Conservation (phyloP, 2,888 invertebrate genomes). For the Linnaemya vulpina region DNA sequence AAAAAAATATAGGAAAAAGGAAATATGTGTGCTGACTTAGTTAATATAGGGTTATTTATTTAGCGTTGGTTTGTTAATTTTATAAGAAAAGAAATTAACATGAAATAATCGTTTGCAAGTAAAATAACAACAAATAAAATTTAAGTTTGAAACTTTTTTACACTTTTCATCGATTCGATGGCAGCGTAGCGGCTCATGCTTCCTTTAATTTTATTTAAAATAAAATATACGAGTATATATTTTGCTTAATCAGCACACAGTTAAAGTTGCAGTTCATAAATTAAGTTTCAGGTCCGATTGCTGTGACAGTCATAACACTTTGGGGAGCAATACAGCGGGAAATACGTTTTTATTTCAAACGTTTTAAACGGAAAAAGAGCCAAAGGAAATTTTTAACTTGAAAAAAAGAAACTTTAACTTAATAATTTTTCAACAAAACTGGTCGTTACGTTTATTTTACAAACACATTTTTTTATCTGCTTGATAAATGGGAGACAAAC, state of each 20-base stretch:
- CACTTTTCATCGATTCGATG: conserved; percentile 2
- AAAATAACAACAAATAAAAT: neutral
- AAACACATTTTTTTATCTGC: conserved; percentile 23
- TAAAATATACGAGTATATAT: neutral
- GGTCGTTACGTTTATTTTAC: conserved; percentile 33
- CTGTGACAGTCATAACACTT: conserved; percentile 81
- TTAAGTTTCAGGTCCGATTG: conserved; percentile 81
- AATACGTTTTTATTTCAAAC: conserved; percentile 45
- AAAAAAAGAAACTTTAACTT: conserved; percentile 71
- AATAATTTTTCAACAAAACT: conserved; percentile 58
- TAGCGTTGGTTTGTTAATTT: neutral
- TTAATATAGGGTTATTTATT: neutral
- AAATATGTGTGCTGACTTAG: conserved; percentile 3
- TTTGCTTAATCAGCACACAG: conserved; percentile 32
- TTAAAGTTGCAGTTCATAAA: conserved; percentile 78
- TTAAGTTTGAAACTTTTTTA: neutral
- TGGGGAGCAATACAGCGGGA: conserved; percentile 80
- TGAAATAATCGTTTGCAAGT: neutral
- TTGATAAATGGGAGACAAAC: conserved; percentile 47
- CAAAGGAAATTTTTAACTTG: neutral
- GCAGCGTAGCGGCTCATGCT: too few species aligned
- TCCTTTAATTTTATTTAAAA: conserved; percentile 5
- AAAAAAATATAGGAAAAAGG: conserved; percentile 13
- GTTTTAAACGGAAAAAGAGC: neutral
- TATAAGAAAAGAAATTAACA: neutral